A percentile compares a stretch with the other conserved stretches of the same genome.
phyloP scores from a whole-genome alignment of 2,888 invertebrate species.

The Copidosoma aretas region DNA sequence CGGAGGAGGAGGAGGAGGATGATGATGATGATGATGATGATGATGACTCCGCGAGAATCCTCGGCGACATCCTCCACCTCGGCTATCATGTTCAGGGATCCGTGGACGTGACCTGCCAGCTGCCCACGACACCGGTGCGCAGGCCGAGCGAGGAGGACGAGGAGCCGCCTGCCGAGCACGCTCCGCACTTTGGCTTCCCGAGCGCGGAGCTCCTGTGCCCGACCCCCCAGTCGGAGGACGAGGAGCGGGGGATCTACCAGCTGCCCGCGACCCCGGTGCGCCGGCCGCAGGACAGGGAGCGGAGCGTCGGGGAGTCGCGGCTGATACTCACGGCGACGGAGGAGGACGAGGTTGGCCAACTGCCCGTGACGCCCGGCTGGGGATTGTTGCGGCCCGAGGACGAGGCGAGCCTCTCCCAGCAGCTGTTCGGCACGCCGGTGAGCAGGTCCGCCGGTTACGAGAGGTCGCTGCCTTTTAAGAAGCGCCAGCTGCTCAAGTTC shows the following conservation, averaged over 20 bases:
- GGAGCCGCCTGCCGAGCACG: too few relatives aligned
- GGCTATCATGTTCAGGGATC: conserved; percentile 50
- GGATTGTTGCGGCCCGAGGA: too few relatives aligned
- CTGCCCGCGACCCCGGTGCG: conserved; percentile 54
- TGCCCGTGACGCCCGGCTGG: too few relatives aligned
- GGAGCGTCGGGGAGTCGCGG: too few relatives aligned
- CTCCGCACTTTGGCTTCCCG: too few relatives aligned
- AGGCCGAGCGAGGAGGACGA: neutral
- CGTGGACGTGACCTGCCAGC: conserved; percentile 52
- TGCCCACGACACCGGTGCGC: neutral
- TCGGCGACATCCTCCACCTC: conserved; percentile 8
- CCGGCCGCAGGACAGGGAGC: conserved; percentile 56
- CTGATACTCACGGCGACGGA: too few relatives aligned
- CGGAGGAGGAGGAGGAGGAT: too few relatives aligned
- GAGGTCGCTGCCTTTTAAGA: conserved; percentile 57
- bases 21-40: conserved; percentile 62
- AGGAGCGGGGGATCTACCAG: conserved; percentile 40
- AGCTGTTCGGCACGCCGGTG: too few relatives aligned
- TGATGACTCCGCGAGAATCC: conserved; percentile 36
- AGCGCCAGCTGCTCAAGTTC: conserved; percentile 69
- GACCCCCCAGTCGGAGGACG: too few relatives aligned
- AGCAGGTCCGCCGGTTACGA: too few relatives aligned
- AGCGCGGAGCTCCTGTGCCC: too few relatives aligned
- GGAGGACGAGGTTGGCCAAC: too few relatives aligned
- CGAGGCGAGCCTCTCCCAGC: neutral